Conservation (phyloP, 1,140 invertebrate genomes). For the Drosophila auraria region DNA sequence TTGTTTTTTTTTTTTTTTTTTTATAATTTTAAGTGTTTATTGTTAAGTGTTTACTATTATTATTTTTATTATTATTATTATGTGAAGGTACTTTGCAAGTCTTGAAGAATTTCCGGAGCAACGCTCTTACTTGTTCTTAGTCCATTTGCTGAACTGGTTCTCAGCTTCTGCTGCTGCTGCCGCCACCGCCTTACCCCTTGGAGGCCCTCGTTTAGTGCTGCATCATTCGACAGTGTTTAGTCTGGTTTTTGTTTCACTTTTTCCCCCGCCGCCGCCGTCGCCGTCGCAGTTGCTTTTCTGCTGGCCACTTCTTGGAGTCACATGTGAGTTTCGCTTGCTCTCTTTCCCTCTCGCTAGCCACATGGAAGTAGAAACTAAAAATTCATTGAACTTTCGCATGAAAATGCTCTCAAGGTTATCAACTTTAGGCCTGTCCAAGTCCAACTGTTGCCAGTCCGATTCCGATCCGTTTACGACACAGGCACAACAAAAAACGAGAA, state of each 20-base stretch:
- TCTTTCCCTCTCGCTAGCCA: conserved; percentile 6
- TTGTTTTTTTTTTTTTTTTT: neutral
- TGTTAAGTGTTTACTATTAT: neutral
- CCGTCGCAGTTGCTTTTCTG: conserved; percentile 5
- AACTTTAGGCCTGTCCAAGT: conserved; percentile 82
- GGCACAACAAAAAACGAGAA: conserved; percentile 35
- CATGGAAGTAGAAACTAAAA: conserved; percentile 84
- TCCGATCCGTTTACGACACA: conserved; percentile 42
- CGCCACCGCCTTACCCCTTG: conserved; percentile 18
- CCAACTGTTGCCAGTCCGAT: conserved; percentile 52
- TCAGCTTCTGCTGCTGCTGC: conserved; percentile 54
- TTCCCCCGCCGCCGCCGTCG: conserved; percentile 37
- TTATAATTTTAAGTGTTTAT: neutral
- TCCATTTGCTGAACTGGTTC: conserved; percentile 77
- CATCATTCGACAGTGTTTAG: conserved; percentile 73
- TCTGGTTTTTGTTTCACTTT: conserved; percentile 83
- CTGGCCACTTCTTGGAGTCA: conserved; percentile 42
- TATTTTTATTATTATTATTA: neutral
- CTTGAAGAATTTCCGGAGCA: conserved; percentile 4
- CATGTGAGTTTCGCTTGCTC: conserved; percentile 57
- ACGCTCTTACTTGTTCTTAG: conserved; percentile 49
- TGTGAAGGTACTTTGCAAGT: neutral
- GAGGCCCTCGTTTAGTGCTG: conserved; percentile 32
- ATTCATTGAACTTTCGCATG: conserved; percentile 85
- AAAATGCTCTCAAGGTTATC: conserved; percentile 85